Evolutionary conservation across 2,113 vertebrate species (phyloP).

Genomic region (Isurus oxyrinchus): DNA sequence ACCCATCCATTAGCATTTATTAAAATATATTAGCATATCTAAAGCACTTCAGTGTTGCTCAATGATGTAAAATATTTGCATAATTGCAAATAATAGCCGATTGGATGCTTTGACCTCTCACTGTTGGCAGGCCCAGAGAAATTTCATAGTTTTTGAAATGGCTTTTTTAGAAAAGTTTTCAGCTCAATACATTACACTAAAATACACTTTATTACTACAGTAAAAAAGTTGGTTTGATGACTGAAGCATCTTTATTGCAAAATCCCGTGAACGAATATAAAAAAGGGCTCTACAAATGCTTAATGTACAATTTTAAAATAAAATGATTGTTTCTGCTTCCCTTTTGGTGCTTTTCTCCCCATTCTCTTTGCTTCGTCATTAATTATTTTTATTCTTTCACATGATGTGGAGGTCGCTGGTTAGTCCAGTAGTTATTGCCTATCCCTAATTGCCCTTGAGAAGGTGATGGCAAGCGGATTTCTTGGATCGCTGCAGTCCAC

Average conservation of each 20-base stretch:
- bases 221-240: neutral
- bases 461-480: no score
- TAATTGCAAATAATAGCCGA: neutral
- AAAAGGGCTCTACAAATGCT: neutral
- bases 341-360: neutral
- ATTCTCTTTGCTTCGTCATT: neutral
- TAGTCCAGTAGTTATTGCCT: no score
- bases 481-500: no score
- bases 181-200: neutral
- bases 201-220: neutral
- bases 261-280: no score
- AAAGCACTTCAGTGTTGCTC: neutral
- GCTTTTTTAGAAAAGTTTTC: neutral
- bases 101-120: neutral
- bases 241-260: neutral
- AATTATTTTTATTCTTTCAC: neutral
- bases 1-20: neutral
- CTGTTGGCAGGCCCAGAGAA: no score
- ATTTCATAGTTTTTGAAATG: neutral
- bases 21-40: slow-evolving; percentile 12
- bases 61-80: neutral
- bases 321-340: neutral
- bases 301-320: neutral
- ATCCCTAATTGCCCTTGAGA: no score
- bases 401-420: no score